phyloP scores from a whole-genome alignment of 2,797 vertebrate genomes.

The Arvicola amphibius region DNA sequence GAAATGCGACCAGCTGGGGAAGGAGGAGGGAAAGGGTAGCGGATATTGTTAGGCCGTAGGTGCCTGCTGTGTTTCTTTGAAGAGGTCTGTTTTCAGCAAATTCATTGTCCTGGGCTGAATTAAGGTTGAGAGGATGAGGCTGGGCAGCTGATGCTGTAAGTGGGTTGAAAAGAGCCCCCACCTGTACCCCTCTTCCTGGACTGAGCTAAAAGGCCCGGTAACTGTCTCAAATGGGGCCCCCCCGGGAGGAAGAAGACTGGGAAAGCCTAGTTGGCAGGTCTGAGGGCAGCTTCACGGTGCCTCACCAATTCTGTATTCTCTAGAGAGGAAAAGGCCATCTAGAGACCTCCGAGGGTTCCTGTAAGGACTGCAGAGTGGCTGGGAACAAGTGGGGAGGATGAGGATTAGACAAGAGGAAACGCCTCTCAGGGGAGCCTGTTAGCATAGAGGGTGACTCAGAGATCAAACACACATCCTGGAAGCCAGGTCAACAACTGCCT shows the following conservation, averaged over 20 bases:
- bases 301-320: not conserved
- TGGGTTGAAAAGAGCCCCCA: not conserved
- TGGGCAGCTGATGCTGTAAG: not conserved
- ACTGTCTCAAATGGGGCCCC: not conserved
- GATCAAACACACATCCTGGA: not conserved
- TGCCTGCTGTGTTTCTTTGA: not conserved
- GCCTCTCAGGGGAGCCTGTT: not conserved
- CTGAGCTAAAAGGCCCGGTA: not conserved
- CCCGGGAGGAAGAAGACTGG: not conserved
- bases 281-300: not conserved
- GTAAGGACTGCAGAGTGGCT: not conserved
- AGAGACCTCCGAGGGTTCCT: not conserved
- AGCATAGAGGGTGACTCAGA: not conserved
- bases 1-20: slow-evolving; percentile 59
- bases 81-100: not conserved
- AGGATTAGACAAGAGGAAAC: not conserved
- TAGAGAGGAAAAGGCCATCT: not conserved
- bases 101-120: not conserved
- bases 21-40: slow-evolving; percentile 10
- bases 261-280: not conserved
- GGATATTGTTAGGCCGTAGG: not conserved
- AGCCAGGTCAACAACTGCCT: not conserved
- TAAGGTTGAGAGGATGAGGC: not conserved
- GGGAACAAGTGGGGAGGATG: not conserved
- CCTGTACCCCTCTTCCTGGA: not conserved